Conservation (phyloP, 2,113 vertebrate genomes). For the Neotoma lepida region DNA sequence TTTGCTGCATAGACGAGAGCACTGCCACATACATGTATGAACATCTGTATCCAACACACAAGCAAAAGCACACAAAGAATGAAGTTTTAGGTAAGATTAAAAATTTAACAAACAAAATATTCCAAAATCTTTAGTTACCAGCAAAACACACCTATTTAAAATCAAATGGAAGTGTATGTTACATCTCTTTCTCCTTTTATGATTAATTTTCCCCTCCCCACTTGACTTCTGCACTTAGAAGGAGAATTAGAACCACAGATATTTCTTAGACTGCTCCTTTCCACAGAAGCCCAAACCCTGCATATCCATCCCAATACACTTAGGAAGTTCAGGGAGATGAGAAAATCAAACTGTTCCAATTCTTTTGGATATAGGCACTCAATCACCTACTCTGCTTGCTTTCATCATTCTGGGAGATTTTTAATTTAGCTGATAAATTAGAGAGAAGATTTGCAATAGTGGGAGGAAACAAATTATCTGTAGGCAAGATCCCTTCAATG, state of each 20-base stretch:
- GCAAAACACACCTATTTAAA: background rate
- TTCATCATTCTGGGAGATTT: background rate
- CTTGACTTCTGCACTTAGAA: background rate
- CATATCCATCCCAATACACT: background rate
- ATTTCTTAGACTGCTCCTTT: background rate
- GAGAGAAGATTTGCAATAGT: background rate
- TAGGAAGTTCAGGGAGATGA: background rate
- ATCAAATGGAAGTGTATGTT: background rate
- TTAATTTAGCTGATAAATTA: background rate
- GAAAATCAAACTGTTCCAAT: background rate
- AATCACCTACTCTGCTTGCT: background rate
- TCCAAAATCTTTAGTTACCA: background rate
- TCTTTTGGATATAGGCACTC: background rate
- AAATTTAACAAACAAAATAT: background rate
- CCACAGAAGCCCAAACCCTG: background rate
- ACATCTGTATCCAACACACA: background rate
- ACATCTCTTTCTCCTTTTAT: background rate
- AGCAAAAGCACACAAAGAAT: background rate
- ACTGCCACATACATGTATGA: background rate
- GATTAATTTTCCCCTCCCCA: background rate
- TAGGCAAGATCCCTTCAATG: accelerated
- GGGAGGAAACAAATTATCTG: background rate
- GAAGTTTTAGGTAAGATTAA: background rate
- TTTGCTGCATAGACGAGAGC: background rate
- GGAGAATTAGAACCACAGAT: background rate